Evolutionary conservation across 2,797 vertebrate species (phyloP), one percentile per base, ranked within the genome.

Genomic region (Anabacerthia variegaticeps): DNA sequence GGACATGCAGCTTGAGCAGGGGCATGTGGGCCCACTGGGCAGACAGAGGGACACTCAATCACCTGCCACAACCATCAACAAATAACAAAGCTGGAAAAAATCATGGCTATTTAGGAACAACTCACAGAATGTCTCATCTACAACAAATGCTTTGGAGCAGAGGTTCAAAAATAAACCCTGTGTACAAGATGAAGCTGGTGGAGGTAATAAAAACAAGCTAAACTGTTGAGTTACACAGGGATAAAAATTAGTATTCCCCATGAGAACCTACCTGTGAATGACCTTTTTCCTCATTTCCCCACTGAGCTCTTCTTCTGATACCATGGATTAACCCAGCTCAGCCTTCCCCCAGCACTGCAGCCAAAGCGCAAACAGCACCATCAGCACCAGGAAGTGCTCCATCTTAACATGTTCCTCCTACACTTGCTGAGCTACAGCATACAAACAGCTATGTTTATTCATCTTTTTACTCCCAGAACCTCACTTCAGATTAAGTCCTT

Each of bases 1-100:
- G 27, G 27, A 79, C 3, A 2, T 0, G 0, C 5, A 34, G 28
- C 39, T 46, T 0, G 0, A 58, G 36, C 49, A n/a, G 37, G 1
- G 24, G 63, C 39, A 72, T 39, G n/a, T 0, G 0, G 44, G 27
- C 52, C 7, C 7, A 5, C 65, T 7, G 32, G 20, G 55, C 26
- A 61, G 69, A 19, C 74, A 74, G 32, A 61, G 26, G 37, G 67
- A 73, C 28, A 52, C 12, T 32, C 13, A 13, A 51, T 28, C 68
- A 74, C 28, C 34, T 28, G 32, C 8, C 5, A 5, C 24, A 19
- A 27, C 24, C 34, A 39, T 4, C 8, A 14, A 54, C 51, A 73
- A 76, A 76, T 8, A 36, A 73, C 11, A 59, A 75, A 93, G 55
- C 51, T 59, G 49, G 59, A 59, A 77, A 81, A 93, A 75, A 39